These are phyloP conservation scores for Troides helena DNA, from an alignment of 2,888 invertebrate genomes.

Conservation along the genomic window DNA sequence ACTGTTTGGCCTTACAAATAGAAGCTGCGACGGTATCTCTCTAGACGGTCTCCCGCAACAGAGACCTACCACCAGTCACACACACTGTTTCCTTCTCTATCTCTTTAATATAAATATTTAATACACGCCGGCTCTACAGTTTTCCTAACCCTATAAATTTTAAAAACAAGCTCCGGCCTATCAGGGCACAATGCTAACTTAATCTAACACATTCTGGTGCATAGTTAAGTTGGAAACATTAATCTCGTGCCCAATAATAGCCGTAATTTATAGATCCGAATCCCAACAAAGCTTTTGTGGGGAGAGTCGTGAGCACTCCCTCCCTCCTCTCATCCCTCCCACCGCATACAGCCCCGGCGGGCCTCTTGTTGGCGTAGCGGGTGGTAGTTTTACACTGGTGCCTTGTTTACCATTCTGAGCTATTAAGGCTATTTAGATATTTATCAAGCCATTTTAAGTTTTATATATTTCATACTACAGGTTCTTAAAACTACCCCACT, in stretches of 20 bases:
- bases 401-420: constrained; percentile 8
- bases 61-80: too few species aligned
- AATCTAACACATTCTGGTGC: constrained; percentile 25
- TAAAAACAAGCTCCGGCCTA: constrained; percentile 1
- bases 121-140: not conserved
- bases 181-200: constrained; percentile 17
- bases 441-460: not conserved
- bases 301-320: constrained; percentile 18
- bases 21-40: too few species aligned
- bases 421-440: constrained; percentile 1
- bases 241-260: constrained; percentile 27
- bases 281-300: constrained; percentile 27
- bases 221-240: constrained; percentile 25
- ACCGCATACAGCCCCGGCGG: not conserved
- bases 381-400: constrained; percentile 10
- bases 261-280: constrained; percentile 28
- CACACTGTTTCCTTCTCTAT: not conserved
- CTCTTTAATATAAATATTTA: too few species aligned
- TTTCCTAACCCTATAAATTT: not conserved
- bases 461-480: not conserved
- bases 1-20: too few species aligned
- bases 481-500: not conserved
- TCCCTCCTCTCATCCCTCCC: not conserved
- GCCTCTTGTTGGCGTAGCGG: constrained; percentile 10
- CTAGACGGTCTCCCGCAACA: too few species aligned